phyloP scores from a whole-genome alignment of 2,888 invertebrate species.

The Monopis laevigella region DNA sequence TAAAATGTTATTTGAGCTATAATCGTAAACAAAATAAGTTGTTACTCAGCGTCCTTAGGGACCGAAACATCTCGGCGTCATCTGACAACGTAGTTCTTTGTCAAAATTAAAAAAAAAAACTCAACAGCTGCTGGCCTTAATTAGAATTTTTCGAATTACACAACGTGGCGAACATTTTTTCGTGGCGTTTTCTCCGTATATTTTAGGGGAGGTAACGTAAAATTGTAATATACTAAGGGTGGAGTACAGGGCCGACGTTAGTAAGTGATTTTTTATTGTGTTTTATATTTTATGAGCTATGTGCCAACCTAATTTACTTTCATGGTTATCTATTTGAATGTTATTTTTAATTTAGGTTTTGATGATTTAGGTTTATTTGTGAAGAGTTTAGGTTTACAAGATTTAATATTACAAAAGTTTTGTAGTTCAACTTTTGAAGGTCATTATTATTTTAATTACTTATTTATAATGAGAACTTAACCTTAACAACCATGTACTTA shows the following conservation, averaged over 20 bases:
- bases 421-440: too few species aligned
- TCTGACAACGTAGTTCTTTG: conserved; percentile 47
- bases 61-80: conserved; percentile 42
- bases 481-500: too few species aligned
- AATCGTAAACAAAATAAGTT: conserved; percentile 10
- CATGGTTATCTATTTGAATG: not conserved
- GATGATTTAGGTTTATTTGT: not conserved
- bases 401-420: too few species aligned
- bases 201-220: conserved; percentile 23
- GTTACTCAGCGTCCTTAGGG: conserved; percentile 28
- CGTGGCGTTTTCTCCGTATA: conserved; percentile 27
- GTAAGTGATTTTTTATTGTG: conserved; percentile 13
- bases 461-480: too few species aligned
- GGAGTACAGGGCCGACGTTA: conserved; percentile 8
- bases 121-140: conserved; percentile 54
- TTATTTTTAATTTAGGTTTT: not conserved
- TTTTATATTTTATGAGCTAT: conserved; percentile 11
- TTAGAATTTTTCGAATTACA: conserved; percentile 62
- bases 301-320: conserved; percentile 4
- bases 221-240: conserved; percentile 17
- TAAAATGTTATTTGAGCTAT: not conserved
- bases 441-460: too few species aligned
- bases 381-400: too few species aligned
- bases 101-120: conserved; percentile 52
- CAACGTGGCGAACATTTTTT: conserved; percentile 33